Conservation (phyloP, 30 jellyfish, hydroid and myxozoan species). For the Chironex yamaguchii region DNA sequence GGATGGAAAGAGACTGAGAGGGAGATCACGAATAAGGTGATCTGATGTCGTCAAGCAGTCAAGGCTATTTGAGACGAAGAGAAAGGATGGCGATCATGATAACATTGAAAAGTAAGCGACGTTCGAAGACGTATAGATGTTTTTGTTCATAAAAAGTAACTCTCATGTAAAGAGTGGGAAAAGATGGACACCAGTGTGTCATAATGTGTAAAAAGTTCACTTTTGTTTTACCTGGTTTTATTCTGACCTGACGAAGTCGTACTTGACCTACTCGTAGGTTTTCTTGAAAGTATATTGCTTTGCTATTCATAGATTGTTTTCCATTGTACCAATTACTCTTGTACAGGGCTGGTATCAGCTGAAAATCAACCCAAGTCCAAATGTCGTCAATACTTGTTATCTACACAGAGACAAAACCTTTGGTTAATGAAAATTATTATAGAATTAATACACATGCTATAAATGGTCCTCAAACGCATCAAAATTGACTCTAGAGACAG, state of each 20-base stretch:
- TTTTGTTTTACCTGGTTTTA: conserved; percentile 57
- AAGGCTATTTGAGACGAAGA: too few species aligned
- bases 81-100: too few species aligned
- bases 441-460: too few species aligned
- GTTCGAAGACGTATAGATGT: too few species aligned
- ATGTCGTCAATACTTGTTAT: conserved; percentile 55
- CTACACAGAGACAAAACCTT: too few species aligned
- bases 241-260: conserved; percentile 78
- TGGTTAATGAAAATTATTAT: too few species aligned
- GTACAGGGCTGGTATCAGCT: conserved; percentile 71
- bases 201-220: not conserved
- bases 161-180: too few species aligned
- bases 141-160: too few species aligned
- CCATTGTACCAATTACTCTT: conserved; percentile 63
- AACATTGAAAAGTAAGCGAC: too few species aligned
- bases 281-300: conserved; percentile 69
- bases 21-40: conserved; percentile 3
- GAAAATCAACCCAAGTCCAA: conserved; percentile 79
- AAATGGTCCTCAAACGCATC: too few species aligned
- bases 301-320: conserved; percentile 48
- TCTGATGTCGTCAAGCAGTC: conserved; percentile 4
- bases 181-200: too few species aligned
- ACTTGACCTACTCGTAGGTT: conserved; percentile 70
- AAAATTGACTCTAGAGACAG: too few species aligned
- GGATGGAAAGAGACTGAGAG: conserved; percentile 2